phyloP scores from a whole-genome alignment of 2,113 vertebrate genomes.

The Pangasianodon gigas region DNA sequence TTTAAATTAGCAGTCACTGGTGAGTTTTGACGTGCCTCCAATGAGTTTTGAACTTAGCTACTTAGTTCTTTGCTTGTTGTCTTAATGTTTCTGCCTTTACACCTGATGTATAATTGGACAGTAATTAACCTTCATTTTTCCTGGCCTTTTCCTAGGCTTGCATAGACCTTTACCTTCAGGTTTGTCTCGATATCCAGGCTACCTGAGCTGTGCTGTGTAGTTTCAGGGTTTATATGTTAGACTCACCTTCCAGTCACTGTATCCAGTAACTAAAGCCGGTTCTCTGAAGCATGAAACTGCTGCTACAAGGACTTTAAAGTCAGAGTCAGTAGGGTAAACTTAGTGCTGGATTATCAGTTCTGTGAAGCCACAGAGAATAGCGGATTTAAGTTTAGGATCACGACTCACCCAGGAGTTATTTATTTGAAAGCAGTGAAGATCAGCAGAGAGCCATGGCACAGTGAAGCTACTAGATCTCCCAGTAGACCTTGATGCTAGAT shows the following conservation, averaged over 20 bases:
- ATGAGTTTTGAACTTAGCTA: background rate
- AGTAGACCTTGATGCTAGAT: background rate
- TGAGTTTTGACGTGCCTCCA: background rate
- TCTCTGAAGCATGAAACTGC: conserved; percentile 9
- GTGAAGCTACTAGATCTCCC: background rate
- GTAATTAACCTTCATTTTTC: background rate
- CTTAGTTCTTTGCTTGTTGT: background rate
- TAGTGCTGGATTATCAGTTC: conserved; percentile 20
- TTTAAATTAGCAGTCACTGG: background rate
- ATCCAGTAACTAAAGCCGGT: background rate
- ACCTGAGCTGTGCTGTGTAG: background rate
- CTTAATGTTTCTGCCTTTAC: background rate
- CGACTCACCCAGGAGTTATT: conserved; percentile 4
- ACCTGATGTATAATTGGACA: background rate
- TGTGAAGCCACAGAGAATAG: background rate
- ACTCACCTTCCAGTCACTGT: conserved; percentile 2
- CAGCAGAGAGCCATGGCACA: background rate
- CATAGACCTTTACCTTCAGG: background rate
- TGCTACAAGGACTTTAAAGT: background rate
- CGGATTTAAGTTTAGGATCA: conserved; percentile 5
- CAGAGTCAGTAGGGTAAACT: conserved; percentile 16
- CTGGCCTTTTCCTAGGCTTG: background rate
- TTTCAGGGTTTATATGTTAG: background rate
- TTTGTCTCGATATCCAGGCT: background rate
- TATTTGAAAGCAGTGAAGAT: conserved; percentile 11